Conservation (phyloP, 2,797 vertebrate species). For the Gymnoscopelus braueri region DNA sequence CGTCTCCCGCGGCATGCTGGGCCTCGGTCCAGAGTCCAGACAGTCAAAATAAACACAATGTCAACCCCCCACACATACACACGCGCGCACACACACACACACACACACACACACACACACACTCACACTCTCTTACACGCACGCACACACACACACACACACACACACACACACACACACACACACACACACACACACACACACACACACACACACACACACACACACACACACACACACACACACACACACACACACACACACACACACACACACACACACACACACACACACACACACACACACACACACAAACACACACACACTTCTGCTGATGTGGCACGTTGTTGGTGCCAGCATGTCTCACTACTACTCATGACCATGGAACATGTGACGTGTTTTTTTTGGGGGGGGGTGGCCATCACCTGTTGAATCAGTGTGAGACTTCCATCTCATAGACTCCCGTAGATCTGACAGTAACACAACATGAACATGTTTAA, state of each 20-base stretch:
- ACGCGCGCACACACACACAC: too few relatives aligned
- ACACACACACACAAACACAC: too few relatives aligned
- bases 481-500: slow-evolving; percentile 28
- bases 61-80: slow-evolving; percentile 10
- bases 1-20: slow-evolving; percentile 59
- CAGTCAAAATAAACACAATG: slow-evolving; percentile 68
- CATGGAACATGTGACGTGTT: slow-evolving; percentile 27
- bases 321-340: slow-evolving; percentile 63
- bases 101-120: too few relatives aligned
- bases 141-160: too few relatives aligned
- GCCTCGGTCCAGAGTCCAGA: slow-evolving; percentile 57
- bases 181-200: too few relatives aligned
- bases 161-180: too few relatives aligned
- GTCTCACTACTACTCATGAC: slow-evolving; percentile 52
- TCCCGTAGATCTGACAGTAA: slow-evolving; percentile 19
- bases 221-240: background rate
- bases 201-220: background rate
- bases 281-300: too few relatives aligned
- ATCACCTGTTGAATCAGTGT: slow-evolving; percentile 66
- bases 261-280: too few relatives aligned
- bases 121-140: too few relatives aligned
- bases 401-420: slow-evolving; percentile 19
- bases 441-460: slow-evolving; percentile 13
- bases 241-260: too few relatives aligned
- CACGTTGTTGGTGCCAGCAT: slow-evolving; percentile 61